Evolutionary conservation across 2,797 vertebrate genomes (phyloP).

Genomic region (Molothrus aeneus): DNA sequence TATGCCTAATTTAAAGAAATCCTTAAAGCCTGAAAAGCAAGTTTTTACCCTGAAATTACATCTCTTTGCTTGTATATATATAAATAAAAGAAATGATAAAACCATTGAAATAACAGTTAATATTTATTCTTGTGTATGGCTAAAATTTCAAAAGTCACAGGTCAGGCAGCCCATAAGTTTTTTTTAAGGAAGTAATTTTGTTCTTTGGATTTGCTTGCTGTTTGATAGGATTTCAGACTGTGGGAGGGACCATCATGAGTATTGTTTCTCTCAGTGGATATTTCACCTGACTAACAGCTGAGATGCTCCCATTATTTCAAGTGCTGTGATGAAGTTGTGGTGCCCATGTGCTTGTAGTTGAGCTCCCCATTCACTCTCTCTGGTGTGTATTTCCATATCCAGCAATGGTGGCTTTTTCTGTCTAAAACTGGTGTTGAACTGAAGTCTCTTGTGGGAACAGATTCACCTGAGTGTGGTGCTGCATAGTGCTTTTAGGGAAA

Average conservation of each 20-base stretch:
- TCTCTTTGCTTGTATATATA: rapidly evolving
- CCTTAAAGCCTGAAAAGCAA: not conserved
- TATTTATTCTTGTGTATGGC: not conserved
- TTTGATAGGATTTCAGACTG: not conserved
- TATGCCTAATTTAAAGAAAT: not conserved
- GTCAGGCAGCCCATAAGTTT: not conserved
- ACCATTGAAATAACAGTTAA: not conserved
- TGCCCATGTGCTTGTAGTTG: not conserved
- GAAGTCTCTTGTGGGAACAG: not conserved
- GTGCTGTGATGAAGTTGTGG: not conserved
- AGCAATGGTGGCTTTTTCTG: not conserved
- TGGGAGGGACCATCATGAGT: no score
- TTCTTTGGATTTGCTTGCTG: not conserved
- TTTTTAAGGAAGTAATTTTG: not conserved
- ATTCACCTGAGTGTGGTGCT: not conserved
- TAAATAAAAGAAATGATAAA: not conserved
- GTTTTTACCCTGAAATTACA: not conserved
- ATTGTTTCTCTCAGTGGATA: not conserved
- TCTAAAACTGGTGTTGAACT: not conserved
- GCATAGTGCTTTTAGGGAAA: not conserved
- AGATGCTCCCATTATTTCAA: not conserved
- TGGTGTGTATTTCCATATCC: not conserved
- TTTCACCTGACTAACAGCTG: not conserved
- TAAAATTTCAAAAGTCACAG: not conserved
- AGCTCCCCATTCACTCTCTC: not conserved